A percentile compares a stretch with the other conserved stretches of the same genome.
phyloP scores from a whole-genome alignment of 2,113 vertebrate genomes.

The Stegastes partitus region DNA sequence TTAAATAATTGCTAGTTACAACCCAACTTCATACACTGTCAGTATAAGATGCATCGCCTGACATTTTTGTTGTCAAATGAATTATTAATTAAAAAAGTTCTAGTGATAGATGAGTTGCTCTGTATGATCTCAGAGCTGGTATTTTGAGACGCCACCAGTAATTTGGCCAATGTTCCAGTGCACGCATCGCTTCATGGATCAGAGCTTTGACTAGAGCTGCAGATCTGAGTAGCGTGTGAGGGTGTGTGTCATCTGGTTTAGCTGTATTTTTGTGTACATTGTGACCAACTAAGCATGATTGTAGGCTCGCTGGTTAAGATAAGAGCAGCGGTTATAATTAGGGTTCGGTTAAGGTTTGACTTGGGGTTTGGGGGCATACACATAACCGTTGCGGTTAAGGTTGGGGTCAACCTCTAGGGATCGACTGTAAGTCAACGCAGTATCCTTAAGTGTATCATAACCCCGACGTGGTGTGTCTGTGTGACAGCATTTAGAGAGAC shows the following conservation, averaged over 20 bases:
- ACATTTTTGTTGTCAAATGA: background rate
- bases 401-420: constrained; percentile 20
- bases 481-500: background rate
- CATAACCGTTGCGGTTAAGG: constrained; percentile 30
- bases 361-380: constrained; percentile 25
- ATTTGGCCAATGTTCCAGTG: constrained; percentile 30
- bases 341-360: constrained; percentile 48
- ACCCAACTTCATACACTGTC: background rate
- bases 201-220: constrained; percentile 25
- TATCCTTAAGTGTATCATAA: constrained; percentile 18
- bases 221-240: constrained; percentile 7
- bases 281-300: constrained; percentile 25
- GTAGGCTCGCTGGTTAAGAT: constrained; percentile 39
- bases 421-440: constrained; percentile 13
- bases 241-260: constrained; percentile 24
- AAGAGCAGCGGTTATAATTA: constrained; percentile 43
- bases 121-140: background rate
- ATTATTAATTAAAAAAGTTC: background rate
- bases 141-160: background rate
- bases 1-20: no score
- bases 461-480: background rate
- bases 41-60: background rate
- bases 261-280: constrained; percentile 27
- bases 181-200: constrained; percentile 24
- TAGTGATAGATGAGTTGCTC: background rate